Base-by-base conservation (phyloP, 2,113 vertebrate genomes). In the Aspiorhynchus laticeps region DNA sequence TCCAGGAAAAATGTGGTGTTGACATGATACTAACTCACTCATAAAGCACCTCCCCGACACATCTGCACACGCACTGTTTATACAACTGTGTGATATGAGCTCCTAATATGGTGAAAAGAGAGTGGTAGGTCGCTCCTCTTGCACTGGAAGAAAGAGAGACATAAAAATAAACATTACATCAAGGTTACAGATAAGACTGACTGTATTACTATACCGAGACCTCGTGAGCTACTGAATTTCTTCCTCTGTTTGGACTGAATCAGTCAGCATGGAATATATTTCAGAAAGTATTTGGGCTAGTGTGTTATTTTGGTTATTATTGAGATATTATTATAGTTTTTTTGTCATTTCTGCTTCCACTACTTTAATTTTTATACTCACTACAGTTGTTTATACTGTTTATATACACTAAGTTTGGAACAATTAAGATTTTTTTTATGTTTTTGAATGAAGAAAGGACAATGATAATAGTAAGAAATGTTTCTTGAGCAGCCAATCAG, bases 21-120 rank as follows among this genome's bases (percentile, higher is more conserved):
- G 81, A 71, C 81, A 69, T 71, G 63, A 71, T 48, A 69, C 26
- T 82, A 41, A 67, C 59, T 83, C 81, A 83, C 26, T 78, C 63
- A 31, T 31, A 31, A 31, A 71, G 65, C 41, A 71, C 43, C 81
- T 12, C 73, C 71, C 53, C 9, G 8, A 48, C 75, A 41, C 73
- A 48, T 67, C 65, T 80, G 79, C 59, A 61, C 71, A 61, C 38
- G 43, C 43, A 79, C 41, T 78, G 82, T 87, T 74, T 85, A 71
- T 53, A 88, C 71, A 43, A 12, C 69, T 73, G 56, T 48, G 82
- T 61, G 71, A 88, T 31, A 71, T 8, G 38, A 87, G 31, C 56
- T 51, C 83, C 78, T 87, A 88, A 88, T 88, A 88, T 87, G 87
- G 85, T 67, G 63, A 85, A 48, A 21, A 63, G 26, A 48, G 51